phyloP scores from a whole-genome alignment of 2,888 invertebrate species.

The Drosophila birchii region DNA sequence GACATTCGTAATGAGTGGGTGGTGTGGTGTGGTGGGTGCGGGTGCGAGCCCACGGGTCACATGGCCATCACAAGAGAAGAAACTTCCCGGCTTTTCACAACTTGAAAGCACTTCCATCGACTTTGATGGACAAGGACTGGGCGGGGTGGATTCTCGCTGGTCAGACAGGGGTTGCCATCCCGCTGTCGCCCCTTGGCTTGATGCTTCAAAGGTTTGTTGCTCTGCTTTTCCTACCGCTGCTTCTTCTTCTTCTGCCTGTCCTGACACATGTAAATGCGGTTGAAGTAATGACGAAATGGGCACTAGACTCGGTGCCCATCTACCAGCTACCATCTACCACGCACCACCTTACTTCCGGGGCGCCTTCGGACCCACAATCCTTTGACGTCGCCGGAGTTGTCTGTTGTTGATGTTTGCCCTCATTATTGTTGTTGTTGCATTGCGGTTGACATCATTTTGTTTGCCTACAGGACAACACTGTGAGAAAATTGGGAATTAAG shows the following conservation, averaged over 20 bases:
- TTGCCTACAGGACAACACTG: slow-evolving; percentile 68
- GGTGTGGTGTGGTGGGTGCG: slow-evolving; percentile 7
- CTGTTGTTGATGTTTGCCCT: slow-evolving; percentile 81
- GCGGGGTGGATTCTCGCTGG: slow-evolving; percentile 45
- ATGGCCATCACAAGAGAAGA: slow-evolving; percentile 75
- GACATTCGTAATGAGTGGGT: slow-evolving; percentile 78
- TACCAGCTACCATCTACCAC: slow-evolving; percentile 16
- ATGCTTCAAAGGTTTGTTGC: slow-evolving; percentile 70
- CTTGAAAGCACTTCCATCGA: slow-evolving; percentile 73
- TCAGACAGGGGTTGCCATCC: slow-evolving; percentile 71
- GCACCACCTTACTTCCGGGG: slow-evolving; percentile 15
- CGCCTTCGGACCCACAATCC: slow-evolving; percentile 44
- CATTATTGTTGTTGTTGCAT: slow-evolving; percentile 76
- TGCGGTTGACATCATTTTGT: slow-evolving; percentile 81
- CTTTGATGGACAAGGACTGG: slow-evolving; percentile 74
- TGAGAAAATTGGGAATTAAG: not conserved
- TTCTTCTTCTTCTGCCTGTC: slow-evolving; percentile 45
- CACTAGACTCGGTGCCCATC: slow-evolving; percentile 63
- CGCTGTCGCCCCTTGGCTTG: slow-evolving; percentile 54
- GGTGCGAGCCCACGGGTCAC: slow-evolving; percentile 16
- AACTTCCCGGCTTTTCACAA: slow-evolving; percentile 68
- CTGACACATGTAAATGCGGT: slow-evolving; percentile 84
- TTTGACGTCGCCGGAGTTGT: slow-evolving; percentile 56
- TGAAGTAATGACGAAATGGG: slow-evolving; percentile 83
- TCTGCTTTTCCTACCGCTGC: slow-evolving; percentile 15